phyloP scores from a whole-genome alignment of 2,797 vertebrate genomes.

The Chelon auratus region DNA sequence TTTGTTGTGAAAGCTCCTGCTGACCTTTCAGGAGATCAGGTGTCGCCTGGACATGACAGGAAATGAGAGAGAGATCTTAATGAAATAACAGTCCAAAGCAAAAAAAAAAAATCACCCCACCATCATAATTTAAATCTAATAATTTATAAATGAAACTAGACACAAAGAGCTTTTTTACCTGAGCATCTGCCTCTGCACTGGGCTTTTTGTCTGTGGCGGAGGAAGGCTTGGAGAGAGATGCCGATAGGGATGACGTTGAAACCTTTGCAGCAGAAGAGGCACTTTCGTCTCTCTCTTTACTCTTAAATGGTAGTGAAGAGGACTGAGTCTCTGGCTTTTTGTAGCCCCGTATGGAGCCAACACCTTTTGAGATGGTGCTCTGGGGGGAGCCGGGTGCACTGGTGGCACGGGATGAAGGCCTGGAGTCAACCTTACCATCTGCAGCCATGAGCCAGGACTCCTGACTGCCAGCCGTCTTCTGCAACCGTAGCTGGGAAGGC shows the following conservation, averaged over 20 bases:
- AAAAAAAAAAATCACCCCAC: too few relatives aligned
- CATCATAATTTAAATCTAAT: not conserved
- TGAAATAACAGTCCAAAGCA: slow-evolving; percentile 7
- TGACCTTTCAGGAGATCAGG: slow-evolving; percentile 98
- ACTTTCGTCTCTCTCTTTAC: slow-evolving; percentile 55
- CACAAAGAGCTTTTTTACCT: slow-evolving; percentile 67
- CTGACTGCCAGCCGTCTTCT: slow-evolving; percentile 68
- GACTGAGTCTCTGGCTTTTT: slow-evolving; percentile 64
- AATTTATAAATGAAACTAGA: not conserved
- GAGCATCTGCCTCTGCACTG: slow-evolving; percentile 69
- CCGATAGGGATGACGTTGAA: slow-evolving; percentile 48
- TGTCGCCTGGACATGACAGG: slow-evolving; percentile 85
- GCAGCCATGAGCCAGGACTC: slow-evolving; percentile 56
- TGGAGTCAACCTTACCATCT: slow-evolving; percentile 71
- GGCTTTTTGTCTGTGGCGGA: slow-evolving; percentile 55
- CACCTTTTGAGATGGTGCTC: slow-evolving; percentile 67
- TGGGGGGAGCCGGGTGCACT: slow-evolving; percentile 81
- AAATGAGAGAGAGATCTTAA: slow-evolving; percentile 38
- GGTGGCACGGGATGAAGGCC: slow-evolving; percentile 45
- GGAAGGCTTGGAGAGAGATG: slow-evolving; percentile 61
- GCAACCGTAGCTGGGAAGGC: slow-evolving; percentile 88
- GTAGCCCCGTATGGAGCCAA: slow-evolving; percentile 64
- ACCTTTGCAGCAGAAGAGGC: slow-evolving; percentile 53
- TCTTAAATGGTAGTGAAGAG: slow-evolving; percentile 64
- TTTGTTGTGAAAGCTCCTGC: slow-evolving; percentile 94